Evolutionary conservation across 2,113 vertebrate genomes (phyloP).

Genomic region (Laticauda laticaudata): DNA sequence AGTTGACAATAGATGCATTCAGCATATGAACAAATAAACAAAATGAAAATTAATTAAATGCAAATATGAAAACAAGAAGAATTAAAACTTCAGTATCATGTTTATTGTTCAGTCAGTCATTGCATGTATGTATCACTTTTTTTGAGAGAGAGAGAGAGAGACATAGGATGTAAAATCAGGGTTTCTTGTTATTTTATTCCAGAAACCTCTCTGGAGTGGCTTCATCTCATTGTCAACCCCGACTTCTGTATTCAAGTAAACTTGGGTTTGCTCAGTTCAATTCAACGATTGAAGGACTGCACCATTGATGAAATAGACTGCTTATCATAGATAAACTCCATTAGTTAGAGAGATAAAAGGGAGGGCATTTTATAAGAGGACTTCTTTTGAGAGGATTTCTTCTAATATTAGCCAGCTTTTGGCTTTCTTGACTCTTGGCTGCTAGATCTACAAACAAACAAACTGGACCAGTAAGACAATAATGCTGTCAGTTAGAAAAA

Average conservation of each 20-base stretch:
- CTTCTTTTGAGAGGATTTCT: neutral
- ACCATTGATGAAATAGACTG: neutral
- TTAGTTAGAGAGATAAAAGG: too few relatives aligned
- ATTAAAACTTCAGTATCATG: neutral
- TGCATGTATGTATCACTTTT: neutral
- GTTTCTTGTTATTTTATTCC: neutral
- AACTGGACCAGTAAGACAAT: too few relatives aligned
- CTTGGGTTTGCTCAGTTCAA: neutral
- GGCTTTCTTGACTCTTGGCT: neutral
- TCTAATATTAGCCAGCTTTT: neutral
- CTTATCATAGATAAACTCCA: neutral
- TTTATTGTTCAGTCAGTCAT: neutral
- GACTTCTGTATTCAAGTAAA: neutral
- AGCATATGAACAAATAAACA: neutral
- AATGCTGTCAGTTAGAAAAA: too few relatives aligned
- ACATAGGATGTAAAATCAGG: neutral
- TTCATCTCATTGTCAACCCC: neutral
- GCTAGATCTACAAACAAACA: neutral
- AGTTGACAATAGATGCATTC: neutral
- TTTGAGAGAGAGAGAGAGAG: neutral
- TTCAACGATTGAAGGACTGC: neutral
- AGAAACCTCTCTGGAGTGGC: neutral
- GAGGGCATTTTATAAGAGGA: too few relatives aligned
- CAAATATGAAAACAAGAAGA: neutral
- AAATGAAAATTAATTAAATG: neutral